Evolutionary conservation across 2,888 invertebrate species (phyloP), one percentile per base, ranked within the genome.

Genomic region (Apodemia duryi): DNA sequence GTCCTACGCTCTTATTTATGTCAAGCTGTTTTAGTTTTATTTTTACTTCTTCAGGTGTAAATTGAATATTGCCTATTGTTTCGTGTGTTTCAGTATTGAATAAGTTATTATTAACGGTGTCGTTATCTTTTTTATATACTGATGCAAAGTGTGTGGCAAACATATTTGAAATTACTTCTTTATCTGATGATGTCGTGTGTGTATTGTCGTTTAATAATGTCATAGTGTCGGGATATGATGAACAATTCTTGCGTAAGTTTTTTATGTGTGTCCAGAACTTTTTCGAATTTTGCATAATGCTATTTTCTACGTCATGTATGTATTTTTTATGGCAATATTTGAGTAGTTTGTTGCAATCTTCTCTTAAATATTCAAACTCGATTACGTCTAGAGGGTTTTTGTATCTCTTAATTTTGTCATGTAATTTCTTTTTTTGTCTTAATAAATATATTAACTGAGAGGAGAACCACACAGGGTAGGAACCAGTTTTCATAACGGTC

Each of bases 1-100:
- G 68, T 11, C 66, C 68, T 11, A 52, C 38, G 29, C 68, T 61
- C 21, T 66, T 68, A 57, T 9, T 21, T 38, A 49, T 7, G 63
- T 68, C 62, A 32, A 68, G 43, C 38, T 60, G 51, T 66, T 63
- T 63, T 60, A 57, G 60, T n/a, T 57, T 54, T 5, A 5, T 46
- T 13, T 46, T 46, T 13, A 46, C 46, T 46, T 46, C 46, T 13
- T 46, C 46, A 3, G 5, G 2, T 46, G 46, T 46, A 46, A 46
- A 46, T 13, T 46, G 46, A 46, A 46, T 46, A 13, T 46, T 46
- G 3, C 46, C 46, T 46, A 46, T 46, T 13, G 46, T 46, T 7
- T 13, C 46, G 2, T 46, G 46, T 13, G 13, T 5, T 11, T 46
- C 13, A 13, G 0, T 46, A 9, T 46, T 13, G 9, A 13, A 13